Evolutionary conservation across 2,113 vertebrate genomes (phyloP), one percentile per base, ranked within the genome.

Genomic region (Genyomyrus donnyi): DNA sequence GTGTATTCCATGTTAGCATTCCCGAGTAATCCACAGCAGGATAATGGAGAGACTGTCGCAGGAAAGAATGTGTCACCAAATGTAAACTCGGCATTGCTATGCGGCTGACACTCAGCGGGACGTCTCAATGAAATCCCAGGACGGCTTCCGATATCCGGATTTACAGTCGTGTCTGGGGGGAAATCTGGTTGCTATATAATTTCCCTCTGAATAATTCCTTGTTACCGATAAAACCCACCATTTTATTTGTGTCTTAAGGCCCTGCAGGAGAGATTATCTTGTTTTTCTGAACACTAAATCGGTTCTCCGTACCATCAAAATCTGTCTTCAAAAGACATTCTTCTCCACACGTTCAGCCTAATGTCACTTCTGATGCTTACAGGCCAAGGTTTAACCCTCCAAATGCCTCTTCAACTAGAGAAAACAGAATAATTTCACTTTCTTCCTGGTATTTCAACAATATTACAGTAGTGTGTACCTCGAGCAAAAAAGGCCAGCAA

Each of bases 171-270:
- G 85, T 87, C 85, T 87, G 27, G 27, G 85, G 74, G 27, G 85
- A 87, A 53, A 52, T 87, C 85, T 52, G 85, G 13, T 48, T 35
- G n/a, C 85, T 85, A 48, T 85, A 39, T 87, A 87, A 87, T 87
- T 49, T 52, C 46, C 85, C 45, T n/a, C 85, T 87, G 85, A 45
- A 48, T 87, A 87, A 87, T 87, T 87, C 85, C 49, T 52, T 31
- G 49, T 87, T 87, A 87, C 42, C 48, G 83, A 85, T 85, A 85
- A 85, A 85, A 48, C 45, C 83, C 83, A 85, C 39, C 85, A 87
- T 87, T 86, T 50, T 87, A 52, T 31, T 87, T 52, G 46, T 35
- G 85, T 87, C 83, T 85, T 53, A 7, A 52, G 49, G 85, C 85
- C 48, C 85, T 52, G 46, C 85, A 87, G 85, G 46, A 87, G 45